These are phyloP conservation scores for Stenoptilia bipunctidactyla DNA, from an alignment of 2,888 invertebrate species.

Conservation along the genomic window DNA sequence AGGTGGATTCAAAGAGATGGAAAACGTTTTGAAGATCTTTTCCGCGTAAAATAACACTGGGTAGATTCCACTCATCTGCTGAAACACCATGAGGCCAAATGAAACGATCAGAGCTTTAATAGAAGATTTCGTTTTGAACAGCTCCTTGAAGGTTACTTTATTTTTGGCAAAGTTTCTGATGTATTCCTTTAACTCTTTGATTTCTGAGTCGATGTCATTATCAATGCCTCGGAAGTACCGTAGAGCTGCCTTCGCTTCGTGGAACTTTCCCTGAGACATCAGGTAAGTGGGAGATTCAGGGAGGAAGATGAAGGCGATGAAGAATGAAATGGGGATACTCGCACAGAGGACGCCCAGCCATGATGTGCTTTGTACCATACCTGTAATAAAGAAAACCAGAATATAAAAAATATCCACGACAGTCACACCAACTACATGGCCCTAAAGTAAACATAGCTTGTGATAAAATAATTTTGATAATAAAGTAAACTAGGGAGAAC, in stretches of 20 bases:
- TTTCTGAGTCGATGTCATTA: slow-evolving; percentile 69
- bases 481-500: no score
- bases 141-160: slow-evolving; percentile 53
- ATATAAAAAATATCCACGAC: no score
- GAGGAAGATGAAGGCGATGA: slow-evolving; percentile 70
- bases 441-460: no score
- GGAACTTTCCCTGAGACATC: slow-evolving; percentile 61
- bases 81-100: slow-evolving; percentile 75
- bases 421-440: no score
- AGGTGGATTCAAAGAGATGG: slow-evolving; percentile 40
- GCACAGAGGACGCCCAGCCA: slow-evolving; percentile 54
- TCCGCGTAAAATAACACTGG: slow-evolving; percentile 72
- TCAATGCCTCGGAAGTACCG: slow-evolving; percentile 73
- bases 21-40: slow-evolving; percentile 63
- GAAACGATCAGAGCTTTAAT: slow-evolving; percentile 59
- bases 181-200: slow-evolving; percentile 56
- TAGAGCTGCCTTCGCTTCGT: slow-evolving; percentile 73
- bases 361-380: slow-evolving; percentile 43
- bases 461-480: no score
- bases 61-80: slow-evolving; percentile 74
- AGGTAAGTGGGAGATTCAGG: slow-evolving; percentile 80
- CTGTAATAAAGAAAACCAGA: slow-evolving; percentile 29
- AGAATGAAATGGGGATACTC: slow-evolving; percentile 50
- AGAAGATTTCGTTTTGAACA: slow-evolving; percentile 47
- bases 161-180: slow-evolving; percentile 51